Conservation (phyloP, 2,797 vertebrate species). For the Mormyrus hasselquistii region DNA sequence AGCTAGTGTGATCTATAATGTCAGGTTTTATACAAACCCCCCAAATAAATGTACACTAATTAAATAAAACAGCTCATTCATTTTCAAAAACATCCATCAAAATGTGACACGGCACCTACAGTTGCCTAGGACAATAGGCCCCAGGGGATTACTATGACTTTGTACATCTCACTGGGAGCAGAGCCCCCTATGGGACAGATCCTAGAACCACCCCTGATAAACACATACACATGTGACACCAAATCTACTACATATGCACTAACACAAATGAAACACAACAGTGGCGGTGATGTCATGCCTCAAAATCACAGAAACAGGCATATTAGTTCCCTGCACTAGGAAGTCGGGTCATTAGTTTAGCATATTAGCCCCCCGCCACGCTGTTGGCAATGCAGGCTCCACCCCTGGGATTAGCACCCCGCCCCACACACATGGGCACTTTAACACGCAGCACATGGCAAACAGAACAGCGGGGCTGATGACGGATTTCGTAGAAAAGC, state of each 20-base stretch:
- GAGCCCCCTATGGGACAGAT: not conserved
- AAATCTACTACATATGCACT: not conserved
- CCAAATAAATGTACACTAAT: not conserved
- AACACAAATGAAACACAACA: not conserved
- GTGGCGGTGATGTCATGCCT: not conserved
- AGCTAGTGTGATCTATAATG: constrained; percentile 32
- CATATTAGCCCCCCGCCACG: not conserved
- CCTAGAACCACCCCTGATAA: not conserved
- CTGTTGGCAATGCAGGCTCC: not conserved
- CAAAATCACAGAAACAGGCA: not conserved
- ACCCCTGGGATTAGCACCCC: not conserved
- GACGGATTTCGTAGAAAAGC: not conserved
- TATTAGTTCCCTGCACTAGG: not conserved
- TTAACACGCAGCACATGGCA: not conserved
- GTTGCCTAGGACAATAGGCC: not conserved
- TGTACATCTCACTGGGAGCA: not conserved
- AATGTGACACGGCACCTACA: not conserved
- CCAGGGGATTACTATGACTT: not conserved
- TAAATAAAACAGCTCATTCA: not conserved
- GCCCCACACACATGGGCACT: not conserved
- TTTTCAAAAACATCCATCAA: not conserved
- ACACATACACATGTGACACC: not conserved
- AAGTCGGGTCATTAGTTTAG: not conserved
- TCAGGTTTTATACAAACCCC: not conserved
- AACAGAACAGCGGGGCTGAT: not conserved